Evolutionary conservation across 2,113 vertebrate genomes (phyloP).

Genomic region (Tretioscincus oriximinensis): DNA sequence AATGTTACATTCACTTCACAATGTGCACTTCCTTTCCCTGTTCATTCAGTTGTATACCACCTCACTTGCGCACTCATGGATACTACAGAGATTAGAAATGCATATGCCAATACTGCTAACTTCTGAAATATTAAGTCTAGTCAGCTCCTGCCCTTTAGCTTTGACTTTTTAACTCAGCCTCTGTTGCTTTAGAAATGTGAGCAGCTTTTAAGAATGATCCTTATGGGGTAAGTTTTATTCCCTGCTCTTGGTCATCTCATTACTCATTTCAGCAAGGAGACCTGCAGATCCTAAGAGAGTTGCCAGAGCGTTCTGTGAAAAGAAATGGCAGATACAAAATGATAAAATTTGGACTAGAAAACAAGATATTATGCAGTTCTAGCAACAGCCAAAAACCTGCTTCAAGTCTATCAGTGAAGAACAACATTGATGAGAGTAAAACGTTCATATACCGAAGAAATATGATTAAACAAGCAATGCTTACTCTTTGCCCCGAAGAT

Average conservation of each 20-base stretch:
- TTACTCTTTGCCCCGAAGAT: not conserved
- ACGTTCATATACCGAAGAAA: not conserved
- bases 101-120: not conserved
- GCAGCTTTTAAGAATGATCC: not conserved
- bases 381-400: not conserved
- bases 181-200: constrained; percentile 24
- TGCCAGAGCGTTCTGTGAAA: not conserved
- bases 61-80: not conserved
- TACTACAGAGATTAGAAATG: not conserved
- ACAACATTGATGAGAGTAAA: not conserved
- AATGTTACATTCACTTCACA: not conserved
- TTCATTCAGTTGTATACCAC: not conserved
- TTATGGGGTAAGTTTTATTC: not conserved
- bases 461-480: constrained; percentile 2
- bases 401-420: not conserved
- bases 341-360: not conserved
- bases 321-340: constrained; percentile 4
- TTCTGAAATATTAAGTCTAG: constrained; percentile 3
- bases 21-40: not conserved
- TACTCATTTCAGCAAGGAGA: constrained; percentile 4
- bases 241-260: not conserved
- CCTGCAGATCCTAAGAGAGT: not conserved
- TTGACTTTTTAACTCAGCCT: not conserved
- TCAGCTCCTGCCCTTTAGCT: not conserved
- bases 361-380: not conserved